Evolutionary conservation across 2,113 vertebrate species (phyloP).

Genomic region (Eubucco bourcierii): DNA sequence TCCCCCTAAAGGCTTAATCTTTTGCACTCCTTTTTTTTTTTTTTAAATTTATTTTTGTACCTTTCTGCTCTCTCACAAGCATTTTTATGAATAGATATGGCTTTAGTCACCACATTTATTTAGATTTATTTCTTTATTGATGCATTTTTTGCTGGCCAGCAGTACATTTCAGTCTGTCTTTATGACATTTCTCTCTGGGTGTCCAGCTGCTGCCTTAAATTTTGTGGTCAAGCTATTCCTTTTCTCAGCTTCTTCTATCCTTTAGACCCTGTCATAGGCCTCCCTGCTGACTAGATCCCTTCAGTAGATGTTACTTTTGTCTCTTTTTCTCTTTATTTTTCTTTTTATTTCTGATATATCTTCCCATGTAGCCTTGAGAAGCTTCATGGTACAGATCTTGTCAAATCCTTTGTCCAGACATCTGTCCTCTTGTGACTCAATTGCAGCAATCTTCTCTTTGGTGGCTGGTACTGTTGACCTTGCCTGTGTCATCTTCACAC

Average conservation of each 20-base stretch:
- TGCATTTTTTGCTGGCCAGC: neutral
- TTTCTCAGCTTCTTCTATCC: neutral
- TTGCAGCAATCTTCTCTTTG: neutral
- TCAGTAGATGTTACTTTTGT: neutral
- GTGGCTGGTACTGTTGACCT: neutral
- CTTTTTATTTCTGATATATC: neutral
- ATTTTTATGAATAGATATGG: neutral
- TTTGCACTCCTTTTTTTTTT: neutral
- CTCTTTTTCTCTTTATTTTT: neutral
- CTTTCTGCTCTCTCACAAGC: neutral
- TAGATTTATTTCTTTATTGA: neutral
- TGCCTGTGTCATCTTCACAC: slow-evolving; percentile 9
- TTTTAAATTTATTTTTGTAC: neutral
- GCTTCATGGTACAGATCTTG: neutral
- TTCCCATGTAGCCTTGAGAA: neutral
- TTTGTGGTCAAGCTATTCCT: neutral
- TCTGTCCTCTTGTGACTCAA: neutral
- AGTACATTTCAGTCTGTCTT: neutral
- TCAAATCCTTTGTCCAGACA: neutral
- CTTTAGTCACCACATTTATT: neutral
- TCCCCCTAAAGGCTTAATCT: neutral
- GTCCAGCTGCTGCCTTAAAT: neutral
- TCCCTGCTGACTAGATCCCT: neutral
- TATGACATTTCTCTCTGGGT: neutral
- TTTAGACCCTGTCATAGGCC: neutral